Base-by-base conservation (phyloP, 2,797 vertebrate genomes). In the Chaetodon trifasciatus region DNA sequence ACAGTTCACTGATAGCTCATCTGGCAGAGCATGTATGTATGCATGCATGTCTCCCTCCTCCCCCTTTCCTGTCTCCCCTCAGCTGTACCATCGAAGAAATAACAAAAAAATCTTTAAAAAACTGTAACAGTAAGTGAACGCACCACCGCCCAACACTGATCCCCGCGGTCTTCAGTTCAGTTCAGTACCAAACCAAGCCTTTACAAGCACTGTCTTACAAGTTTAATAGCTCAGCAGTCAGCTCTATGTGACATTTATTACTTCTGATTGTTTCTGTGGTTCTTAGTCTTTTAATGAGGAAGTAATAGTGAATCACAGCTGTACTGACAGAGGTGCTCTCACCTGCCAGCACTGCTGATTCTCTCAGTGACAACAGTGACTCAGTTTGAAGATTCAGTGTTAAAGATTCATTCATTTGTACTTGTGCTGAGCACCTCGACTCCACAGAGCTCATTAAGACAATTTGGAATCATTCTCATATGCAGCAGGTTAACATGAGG, bases 211-310 rank as follows among this genome's bases (percentile, higher is more conserved):
- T n/a, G 40, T 8, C 13, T 13, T 37, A 21, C 35, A 23, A 49
- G 39, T 28, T 47, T 63, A 47, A 32, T 10, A 16, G 16, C 37
- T 46, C 21, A 46, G 52, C 61, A 4, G 9, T 19, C 32, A 52
- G 23, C 42, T 37, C 16, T 49, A 16, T 55, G 44, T 11, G 40
- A 60, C 32, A 82, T 24, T 50, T 52, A 57, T 37, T 40, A 50
- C 24, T 73, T 66, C 35, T 40, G 13, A 28, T 55, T 42, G 23
- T 35, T 24, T 60, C 8, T 57, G 52, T 44, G 69, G 50, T 17
- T 63, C 62, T 44, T 32, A 17, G 23, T 37, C 39, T 66, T 71
- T 28, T 63, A 49, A 72, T 44, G 24, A 66, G 69, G 11, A n/a
- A 44, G 32, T 47, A 56, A 68, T 46, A 9, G 47, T 71, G 50